A percentile compares a stretch with the other conserved stretches of the same genome.
These are phyloP conservation scores for Cyclophora albipunctata DNA, from an alignment of 2,888 invertebrate species.

Conservation along the genomic window DNA sequence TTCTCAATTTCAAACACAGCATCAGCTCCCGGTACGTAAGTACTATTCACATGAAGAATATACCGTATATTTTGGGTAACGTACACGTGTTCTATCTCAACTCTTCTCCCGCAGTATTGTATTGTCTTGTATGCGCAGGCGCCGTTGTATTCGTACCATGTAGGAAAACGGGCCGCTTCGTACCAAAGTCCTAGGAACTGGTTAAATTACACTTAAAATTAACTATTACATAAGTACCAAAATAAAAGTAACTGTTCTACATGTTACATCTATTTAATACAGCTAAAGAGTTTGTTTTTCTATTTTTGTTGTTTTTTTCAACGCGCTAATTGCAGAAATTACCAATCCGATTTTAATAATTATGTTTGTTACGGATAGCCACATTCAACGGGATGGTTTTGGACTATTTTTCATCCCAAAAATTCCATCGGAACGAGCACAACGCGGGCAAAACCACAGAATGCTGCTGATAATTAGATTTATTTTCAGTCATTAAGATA, in stretches of 20 bases:
- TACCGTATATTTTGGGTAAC: constrained; percentile 46
- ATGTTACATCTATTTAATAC: too few relatives aligned
- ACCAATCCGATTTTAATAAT: too few relatives aligned
- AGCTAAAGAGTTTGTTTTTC: too few relatives aligned
- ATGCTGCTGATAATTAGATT: too few relatives aligned
- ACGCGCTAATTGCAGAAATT: too few relatives aligned
- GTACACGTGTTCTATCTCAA: constrained; percentile 53
- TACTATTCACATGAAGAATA: constrained; percentile 50
- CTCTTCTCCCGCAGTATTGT: constrained; percentile 43
- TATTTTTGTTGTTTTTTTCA: too few relatives aligned
- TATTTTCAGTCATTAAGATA: too few relatives aligned
- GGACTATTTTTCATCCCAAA: too few relatives aligned
- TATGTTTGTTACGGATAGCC: too few relatives aligned
- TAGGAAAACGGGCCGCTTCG: constrained; percentile 53
- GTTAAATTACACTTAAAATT: not conserved
- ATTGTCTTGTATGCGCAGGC: constrained; percentile 51
- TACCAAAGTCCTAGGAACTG: constrained; percentile 65
- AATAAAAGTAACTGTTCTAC: not conserved
- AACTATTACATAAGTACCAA: not conserved
- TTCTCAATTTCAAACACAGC: constrained; percentile 48
- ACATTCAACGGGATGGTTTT: too few relatives aligned
- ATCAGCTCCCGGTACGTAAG: constrained; percentile 51
- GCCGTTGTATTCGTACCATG: constrained; percentile 52
- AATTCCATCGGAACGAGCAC: too few relatives aligned
- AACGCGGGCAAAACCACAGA: too few relatives aligned